phyloP scores from a whole-genome alignment of 2,113 vertebrate genomes.

The Isichthys henryi region DNA sequence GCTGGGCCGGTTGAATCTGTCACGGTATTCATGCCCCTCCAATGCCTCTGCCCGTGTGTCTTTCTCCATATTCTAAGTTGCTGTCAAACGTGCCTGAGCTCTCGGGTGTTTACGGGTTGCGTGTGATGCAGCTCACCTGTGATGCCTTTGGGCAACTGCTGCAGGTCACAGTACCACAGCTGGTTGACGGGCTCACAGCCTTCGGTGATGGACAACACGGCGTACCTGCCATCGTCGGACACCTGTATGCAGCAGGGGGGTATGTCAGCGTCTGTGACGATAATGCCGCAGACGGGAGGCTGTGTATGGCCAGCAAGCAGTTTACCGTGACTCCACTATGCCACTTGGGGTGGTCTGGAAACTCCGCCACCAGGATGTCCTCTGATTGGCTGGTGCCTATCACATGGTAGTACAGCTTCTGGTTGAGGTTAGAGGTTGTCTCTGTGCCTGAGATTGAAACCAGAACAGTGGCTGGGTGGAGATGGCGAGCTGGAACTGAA shows the following conservation, averaged over 20 bases:
- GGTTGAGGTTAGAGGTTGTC: slow-evolving; percentile 61
- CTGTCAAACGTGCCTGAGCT: background rate
- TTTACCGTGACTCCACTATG: slow-evolving; percentile 52
- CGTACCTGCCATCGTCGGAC: slow-evolving; percentile 60
- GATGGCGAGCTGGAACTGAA: background rate
- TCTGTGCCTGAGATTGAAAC: slow-evolving; percentile 51
- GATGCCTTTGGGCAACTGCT: slow-evolving; percentile 55
- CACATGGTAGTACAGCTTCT: slow-evolving; percentile 65
- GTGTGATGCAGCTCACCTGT: slow-evolving; percentile 39
- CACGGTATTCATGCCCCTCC: background rate
- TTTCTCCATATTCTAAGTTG: background rate
- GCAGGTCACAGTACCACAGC: slow-evolving; percentile 66
- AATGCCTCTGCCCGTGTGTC: background rate
- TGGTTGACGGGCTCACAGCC: slow-evolving; percentile 64
- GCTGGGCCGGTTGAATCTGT: background rate
- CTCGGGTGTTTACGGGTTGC: too few relatives aligned
- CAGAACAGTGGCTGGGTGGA: background rate
- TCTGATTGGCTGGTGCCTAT: slow-evolving; percentile 59
- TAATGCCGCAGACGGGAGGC: background rate
- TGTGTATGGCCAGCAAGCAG: background rate
- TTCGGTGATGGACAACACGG: slow-evolving; percentile 57
- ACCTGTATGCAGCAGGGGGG: slow-evolving; percentile 40
- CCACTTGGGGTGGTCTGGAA: slow-evolving; percentile 63
- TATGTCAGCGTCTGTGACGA: background rate
- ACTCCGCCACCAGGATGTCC: slow-evolving; percentile 64